A percentile compares a stretch with the other conserved stretches of the same genome.
Evolutionary conservation across 2,113 vertebrate species (phyloP).

Genomic region (Xiphorhynchus elegans): DNA sequence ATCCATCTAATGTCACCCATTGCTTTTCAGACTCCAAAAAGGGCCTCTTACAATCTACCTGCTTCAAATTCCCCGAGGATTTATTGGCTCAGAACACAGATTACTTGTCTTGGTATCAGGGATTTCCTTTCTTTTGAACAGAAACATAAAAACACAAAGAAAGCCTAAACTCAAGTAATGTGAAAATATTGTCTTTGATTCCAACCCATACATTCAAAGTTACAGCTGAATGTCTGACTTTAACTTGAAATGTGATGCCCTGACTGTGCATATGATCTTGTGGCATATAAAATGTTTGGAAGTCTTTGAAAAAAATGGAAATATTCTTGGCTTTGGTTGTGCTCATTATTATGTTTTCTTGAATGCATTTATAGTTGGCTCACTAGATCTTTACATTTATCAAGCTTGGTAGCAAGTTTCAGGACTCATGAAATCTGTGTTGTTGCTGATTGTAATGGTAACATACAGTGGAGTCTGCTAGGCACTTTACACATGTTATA

Average conservation of each 20-base stretch:
- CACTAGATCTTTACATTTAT: neutral
- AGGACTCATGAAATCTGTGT: neutral
- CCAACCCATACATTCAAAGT: conserved; percentile 29
- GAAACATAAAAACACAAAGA: conserved; percentile 54
- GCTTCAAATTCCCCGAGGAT: conserved; percentile 50
- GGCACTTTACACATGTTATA: neutral
- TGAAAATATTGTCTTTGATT: conserved; percentile 62
- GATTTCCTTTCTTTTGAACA: conserved; percentile 64
- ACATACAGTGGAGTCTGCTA: neutral
- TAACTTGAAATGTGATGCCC: conserved; percentile 31
- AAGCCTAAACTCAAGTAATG: conserved; percentile 42
- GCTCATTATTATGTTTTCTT: conserved; percentile 25
- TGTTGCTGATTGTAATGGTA: neutral
- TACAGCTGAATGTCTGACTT: conserved; percentile 39
- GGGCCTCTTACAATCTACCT: conserved; percentile 53
- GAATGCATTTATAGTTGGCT: neutral
- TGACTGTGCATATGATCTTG: neutral
- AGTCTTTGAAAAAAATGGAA: conserved; percentile 12
- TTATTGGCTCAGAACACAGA: conserved; percentile 55
- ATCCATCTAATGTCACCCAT: neutral
- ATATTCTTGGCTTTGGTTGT: conserved; percentile 29
- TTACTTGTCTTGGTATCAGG: conserved; percentile 52
- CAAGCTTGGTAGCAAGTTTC: neutral
- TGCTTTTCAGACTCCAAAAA: conserved; percentile 36
- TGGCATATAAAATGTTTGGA: neutral